Base-by-base conservation (phyloP, 2,797 vertebrate species). In the Amniataba percoides region DNA sequence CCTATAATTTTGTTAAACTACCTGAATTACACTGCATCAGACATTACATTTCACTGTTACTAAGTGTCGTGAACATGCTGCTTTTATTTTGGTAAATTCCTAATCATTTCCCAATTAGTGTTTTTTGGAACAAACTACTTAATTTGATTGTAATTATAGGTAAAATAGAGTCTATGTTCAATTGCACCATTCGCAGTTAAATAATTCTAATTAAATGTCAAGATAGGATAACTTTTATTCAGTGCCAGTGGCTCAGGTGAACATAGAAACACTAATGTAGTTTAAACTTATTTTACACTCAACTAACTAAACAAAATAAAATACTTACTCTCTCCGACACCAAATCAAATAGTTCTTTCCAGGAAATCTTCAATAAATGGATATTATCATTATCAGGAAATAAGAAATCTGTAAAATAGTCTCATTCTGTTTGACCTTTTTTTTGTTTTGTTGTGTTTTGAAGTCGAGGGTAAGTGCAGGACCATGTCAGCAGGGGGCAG, bases 401-500 rank as follows among this genome's bases (percentile, higher is more conserved):
- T 19, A 34, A 11, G 0, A 0, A 25, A 27, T 5, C 16, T 1
- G 5, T 59, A 21, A 16, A 61, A 42, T 42, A 15, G 13, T n/a
- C 25, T 66, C 19, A 25, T 9, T 52, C n/a, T 36, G 4, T 43
- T n/a, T 48, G 14, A 49, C 42, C 14, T 34, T 19, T 48, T 9
- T 68, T 18, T 15, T 2, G 16, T 34, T 31, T n/a, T n/a, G n/a
- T n/a, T n/a, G n/a, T 16, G 31, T 58, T 68, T 65, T 80, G 7
- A 5, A 49, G 12, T 51, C 59, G 23, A 73, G 67, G 69, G 31
- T 11, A 46, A 43, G 34, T 84, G 4, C 59, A 55, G 19, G 34
- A 39, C 12, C 31, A 0, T 19, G 72, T 62, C 92, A 91, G 82
- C 83, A 90, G 89, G 83, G 89, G 87, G 90, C 86, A 88, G 87